These are phyloP conservation scores for Homarus gammarus DNA, from an alignment of 2,888 invertebrate genomes.

Conservation along the genomic window DNA sequence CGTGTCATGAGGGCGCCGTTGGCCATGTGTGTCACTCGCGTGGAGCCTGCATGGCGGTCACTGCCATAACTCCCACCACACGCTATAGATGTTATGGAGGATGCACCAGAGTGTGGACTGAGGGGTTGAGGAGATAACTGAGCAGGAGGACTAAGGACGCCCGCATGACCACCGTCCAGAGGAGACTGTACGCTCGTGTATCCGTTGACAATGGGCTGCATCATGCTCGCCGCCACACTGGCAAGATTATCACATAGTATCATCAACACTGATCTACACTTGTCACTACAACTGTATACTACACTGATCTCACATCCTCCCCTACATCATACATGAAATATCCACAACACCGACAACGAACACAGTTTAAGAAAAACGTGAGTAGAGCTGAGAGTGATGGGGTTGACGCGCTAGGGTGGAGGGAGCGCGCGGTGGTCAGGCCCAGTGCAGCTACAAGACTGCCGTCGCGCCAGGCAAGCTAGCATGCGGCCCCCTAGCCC, in stretches of 20 bases:
- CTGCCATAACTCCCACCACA: constrained; percentile 31
- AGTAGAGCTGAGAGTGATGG: constrained; percentile 6
- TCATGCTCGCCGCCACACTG: constrained; percentile 55
- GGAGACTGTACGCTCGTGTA: constrained; percentile 64
- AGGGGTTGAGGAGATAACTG: constrained; percentile 60
- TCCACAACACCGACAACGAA: background rate
- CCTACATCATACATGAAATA: background rate
- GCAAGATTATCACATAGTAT: constrained; percentile 24
- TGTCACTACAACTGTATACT: constrained; percentile 10
- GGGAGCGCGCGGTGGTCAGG: constrained; percentile 37
- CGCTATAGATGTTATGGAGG: constrained; percentile 37
- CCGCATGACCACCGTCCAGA: constrained; percentile 53
- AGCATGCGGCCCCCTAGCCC: constrained; percentile 43
- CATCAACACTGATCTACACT: constrained; percentile 21
- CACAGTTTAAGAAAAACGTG: background rate
- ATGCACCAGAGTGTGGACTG: constrained; percentile 30
- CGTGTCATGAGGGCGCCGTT: constrained; percentile 64
- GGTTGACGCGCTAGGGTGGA: background rate
- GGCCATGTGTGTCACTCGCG: constrained; percentile 63
- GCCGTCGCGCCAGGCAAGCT: constrained; percentile 49
- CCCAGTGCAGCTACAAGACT: constrained; percentile 65
- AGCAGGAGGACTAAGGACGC: constrained; percentile 39
- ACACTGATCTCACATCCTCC: constrained; percentile 9
- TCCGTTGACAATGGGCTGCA: constrained; percentile 67
- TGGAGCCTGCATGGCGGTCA: constrained; percentile 44